Evolutionary conservation across 2,797 vertebrate genomes (phyloP).

Genomic region (Myiotriccus ornatus): DNA sequence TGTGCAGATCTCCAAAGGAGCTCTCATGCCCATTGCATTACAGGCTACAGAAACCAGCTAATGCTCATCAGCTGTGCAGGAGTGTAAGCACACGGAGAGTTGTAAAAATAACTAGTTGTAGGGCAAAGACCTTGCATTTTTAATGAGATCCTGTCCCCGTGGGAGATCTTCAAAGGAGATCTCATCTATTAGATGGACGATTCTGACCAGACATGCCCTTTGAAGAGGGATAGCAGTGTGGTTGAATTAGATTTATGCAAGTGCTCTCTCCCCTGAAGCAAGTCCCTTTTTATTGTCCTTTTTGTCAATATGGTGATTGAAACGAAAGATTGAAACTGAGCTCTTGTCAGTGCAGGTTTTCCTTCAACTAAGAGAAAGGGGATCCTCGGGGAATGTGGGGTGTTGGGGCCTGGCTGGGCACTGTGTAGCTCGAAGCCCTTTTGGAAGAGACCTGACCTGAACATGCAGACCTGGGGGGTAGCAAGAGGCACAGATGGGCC

Average conservation of each 20-base stretch:
- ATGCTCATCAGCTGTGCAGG: constrained; percentile 20
- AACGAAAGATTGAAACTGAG: neutral
- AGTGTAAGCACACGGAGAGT: constrained; percentile 12
- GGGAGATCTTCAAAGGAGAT: constrained; percentile 41
- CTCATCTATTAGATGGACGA: neutral
- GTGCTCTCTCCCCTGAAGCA: neutral
- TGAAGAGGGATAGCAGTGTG: neutral
- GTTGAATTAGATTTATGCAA: neutral
- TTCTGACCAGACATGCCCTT: constrained; percentile 16
- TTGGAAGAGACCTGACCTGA: neutral
- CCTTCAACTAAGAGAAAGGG: neutral
- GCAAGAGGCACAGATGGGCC: rapidly evolving
- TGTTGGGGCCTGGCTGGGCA: neutral
- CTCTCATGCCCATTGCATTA: constrained; percentile 38
- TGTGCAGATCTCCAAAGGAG: neutral
- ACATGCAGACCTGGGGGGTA: neutral
- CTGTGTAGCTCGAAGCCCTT: neutral
- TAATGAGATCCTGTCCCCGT: constrained; percentile 11
- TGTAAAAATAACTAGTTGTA: constrained; percentile 67
- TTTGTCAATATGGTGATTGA: neutral
- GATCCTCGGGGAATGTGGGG: neutral
- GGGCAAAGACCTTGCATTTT: constrained; percentile 63
- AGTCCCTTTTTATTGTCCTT: constrained; percentile 15
- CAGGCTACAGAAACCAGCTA: constrained; percentile 20
- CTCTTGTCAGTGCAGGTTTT: neutral